Conservation (phyloP, 2,797 vertebrate genomes). For the Tolypeutes matacus region DNA sequence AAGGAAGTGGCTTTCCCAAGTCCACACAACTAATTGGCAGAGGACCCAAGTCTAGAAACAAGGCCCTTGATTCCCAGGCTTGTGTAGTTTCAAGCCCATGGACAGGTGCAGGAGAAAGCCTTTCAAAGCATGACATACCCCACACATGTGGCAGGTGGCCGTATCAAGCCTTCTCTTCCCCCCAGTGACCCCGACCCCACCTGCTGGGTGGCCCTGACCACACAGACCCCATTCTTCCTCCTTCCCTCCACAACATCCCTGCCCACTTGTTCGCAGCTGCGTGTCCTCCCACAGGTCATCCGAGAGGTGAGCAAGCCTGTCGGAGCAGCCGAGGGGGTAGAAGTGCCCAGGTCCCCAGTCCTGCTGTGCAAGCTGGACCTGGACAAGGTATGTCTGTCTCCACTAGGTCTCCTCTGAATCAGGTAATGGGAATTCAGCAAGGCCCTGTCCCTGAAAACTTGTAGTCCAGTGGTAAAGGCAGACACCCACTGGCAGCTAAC, state of each 20-base stretch:
- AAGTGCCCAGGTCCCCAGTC: constrained; percentile 92
- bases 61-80: not conserved
- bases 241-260: not conserved
- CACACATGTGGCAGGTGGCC: not conserved
- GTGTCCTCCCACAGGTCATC: constrained; percentile 91
- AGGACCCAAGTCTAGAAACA: not conserved
- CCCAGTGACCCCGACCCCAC: not conserved
- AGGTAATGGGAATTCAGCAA: not conserved
- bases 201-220: not conserved
- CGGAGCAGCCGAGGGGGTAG: constrained; percentile 86
- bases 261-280: not conserved
- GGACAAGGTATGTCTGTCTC: constrained; percentile 92
- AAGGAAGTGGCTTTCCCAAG: not conserved
- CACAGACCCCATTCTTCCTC: not conserved
- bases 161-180: not conserved
- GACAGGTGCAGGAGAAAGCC: not conserved
- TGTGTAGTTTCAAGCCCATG: not conserved
- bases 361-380: constrained; percentile 94
- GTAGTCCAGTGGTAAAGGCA: not conserved
- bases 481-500: no score
- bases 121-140: not conserved
- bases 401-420: not conserved
- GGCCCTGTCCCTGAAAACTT: not conserved
- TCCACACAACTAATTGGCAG: not conserved
- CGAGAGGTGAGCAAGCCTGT: constrained; percentile 92